A percentile compares a stretch with the other conserved stretches of the same genome.
Evolutionary conservation across 1,140 invertebrate genomes (phyloP).

Genomic region (Pachyrhynchus sulphureomaculatus): DNA sequence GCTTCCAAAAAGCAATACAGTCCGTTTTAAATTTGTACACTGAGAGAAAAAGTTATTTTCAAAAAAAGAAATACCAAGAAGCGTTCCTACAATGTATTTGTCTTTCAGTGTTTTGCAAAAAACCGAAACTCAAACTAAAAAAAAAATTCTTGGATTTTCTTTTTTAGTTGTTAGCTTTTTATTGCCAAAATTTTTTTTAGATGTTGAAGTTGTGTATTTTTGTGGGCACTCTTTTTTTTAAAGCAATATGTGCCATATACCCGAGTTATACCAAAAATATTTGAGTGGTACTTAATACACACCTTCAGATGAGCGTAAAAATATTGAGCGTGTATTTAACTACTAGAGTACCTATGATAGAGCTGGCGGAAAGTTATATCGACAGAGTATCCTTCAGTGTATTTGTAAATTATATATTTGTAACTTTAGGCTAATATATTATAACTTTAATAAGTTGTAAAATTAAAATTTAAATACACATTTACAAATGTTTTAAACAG

Average conservation of each 20-base stretch:
- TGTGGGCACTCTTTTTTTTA: slow-evolving; percentile 22
- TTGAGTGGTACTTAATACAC: slow-evolving; percentile 13
- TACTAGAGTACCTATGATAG: slow-evolving; percentile 52
- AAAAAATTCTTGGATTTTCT: slow-evolving; percentile 19
- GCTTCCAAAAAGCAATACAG: not conserved
- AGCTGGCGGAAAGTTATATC: slow-evolving; percentile 45
- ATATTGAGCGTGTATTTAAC: slow-evolving; percentile 41
- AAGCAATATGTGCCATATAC: slow-evolving; percentile 42
- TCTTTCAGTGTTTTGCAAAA: not conserved
- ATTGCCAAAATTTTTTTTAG: slow-evolving; percentile 18
- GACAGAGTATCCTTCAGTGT: slow-evolving; percentile 44
- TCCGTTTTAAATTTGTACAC: slow-evolving; percentile 20
- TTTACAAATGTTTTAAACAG: not conserved
- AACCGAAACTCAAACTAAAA: no score
- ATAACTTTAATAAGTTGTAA: slow-evolving; percentile 30
- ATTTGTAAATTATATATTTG: slow-evolving; percentile 49
- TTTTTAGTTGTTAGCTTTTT: slow-evolving; percentile 17
- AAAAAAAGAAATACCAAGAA: slow-evolving; percentile 16
- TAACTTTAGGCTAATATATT: slow-evolving; percentile 43
- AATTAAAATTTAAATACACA: slow-evolving; percentile 14
- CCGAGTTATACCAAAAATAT: slow-evolving; percentile 38
- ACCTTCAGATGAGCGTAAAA: slow-evolving; percentile 19
- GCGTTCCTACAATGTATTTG: not conserved
- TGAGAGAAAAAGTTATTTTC: slow-evolving; percentile 4
- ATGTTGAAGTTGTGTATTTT: slow-evolving; percentile 8